These are phyloP conservation scores for Podarcis raffonei DNA, from an alignment of 2,113 vertebrate species.

Conservation along the genomic window DNA sequence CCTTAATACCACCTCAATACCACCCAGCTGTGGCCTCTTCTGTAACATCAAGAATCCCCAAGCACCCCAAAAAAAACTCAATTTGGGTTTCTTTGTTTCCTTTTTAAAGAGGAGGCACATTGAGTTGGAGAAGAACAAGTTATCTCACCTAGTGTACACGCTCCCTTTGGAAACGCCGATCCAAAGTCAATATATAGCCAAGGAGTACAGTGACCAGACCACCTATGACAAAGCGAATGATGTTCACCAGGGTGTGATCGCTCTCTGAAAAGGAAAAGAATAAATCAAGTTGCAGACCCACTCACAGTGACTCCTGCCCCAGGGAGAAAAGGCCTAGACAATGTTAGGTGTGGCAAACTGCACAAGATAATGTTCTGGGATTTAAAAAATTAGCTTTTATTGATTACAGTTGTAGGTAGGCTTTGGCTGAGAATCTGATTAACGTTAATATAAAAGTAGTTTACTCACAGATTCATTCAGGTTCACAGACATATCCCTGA, in stretches of 20 bases:
- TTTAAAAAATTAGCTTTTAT: no score
- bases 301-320: no score
- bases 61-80: background rate
- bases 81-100: background rate
- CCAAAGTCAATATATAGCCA: background rate
- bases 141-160: background rate
- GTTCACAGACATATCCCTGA: no score
- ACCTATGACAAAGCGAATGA: background rate
- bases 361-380: no score
- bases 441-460: no score
- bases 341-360: no score
- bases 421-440: no score
- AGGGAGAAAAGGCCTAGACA: no score
- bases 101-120: no score
- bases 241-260: background rate
- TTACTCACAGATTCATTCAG: no score
- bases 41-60: background rate
- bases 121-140: background rate
- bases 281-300: background rate
- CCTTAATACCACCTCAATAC: background rate
- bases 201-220: background rate
- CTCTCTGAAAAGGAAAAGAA: background rate
- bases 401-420: no score
- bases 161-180: background rate
- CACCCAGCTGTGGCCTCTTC: background rate